A percentile compares a stretch with the other conserved stretches of the same genome.
phyloP scores from a whole-genome alignment of 2,888 invertebrate species.

The Drosophila gaucha region DNA sequence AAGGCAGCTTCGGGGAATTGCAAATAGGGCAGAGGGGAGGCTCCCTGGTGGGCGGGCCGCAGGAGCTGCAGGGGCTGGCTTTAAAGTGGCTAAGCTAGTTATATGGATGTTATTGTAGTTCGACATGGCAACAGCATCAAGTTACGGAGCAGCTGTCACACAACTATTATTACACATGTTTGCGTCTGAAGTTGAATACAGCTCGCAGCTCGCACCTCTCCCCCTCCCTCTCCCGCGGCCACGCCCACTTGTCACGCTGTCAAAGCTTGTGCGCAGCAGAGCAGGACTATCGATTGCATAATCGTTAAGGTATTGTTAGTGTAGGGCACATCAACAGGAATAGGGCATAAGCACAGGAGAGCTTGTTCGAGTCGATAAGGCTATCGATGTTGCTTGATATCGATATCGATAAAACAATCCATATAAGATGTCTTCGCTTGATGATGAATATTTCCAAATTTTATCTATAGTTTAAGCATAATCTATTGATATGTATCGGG shows the following conservation, averaged over 20 bases:
- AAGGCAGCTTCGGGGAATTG: constrained; percentile 3
- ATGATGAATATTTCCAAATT: background rate
- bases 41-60: background rate
- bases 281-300: constrained; percentile 10
- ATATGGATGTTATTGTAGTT: constrained; percentile 18
- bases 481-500: too few relatives aligned
- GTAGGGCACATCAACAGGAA: background rate
- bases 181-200: constrained; percentile 6
- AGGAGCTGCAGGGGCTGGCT: background rate
- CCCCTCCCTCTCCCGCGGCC: background rate
- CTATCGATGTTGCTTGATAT: background rate
- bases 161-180: constrained; percentile 10
- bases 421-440: background rate
- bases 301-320: constrained; percentile 6
- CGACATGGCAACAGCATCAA: constrained; percentile 14
- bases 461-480: background rate
- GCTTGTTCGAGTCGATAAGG: background rate
- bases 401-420: background rate
- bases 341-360: background rate
- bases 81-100: constrained; percentile 17
- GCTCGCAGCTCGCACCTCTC: background rate
- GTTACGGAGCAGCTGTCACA: constrained; percentile 3
- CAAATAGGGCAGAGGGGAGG: background rate
- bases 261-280: background rate
- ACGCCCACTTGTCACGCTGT: background rate